Evolutionary conservation across 2,797 vertebrate genomes (phyloP).

Genomic region (Onychomys arenicola): DNA sequence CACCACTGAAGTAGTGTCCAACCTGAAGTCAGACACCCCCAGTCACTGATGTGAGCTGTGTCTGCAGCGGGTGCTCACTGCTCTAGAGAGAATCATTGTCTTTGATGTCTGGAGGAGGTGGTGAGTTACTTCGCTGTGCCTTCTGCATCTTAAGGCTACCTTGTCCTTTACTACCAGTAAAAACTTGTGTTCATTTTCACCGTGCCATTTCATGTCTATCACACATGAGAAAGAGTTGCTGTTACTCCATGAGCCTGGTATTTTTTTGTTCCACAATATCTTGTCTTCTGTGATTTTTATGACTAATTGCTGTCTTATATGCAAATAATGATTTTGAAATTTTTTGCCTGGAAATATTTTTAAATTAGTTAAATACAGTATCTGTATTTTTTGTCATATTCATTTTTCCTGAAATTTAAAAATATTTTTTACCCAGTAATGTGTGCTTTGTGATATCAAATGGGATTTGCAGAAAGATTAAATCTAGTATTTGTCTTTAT

Average conservation of each 20-base stretch:
- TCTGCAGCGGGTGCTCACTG: conserved; percentile 30
- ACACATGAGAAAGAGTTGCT: background rate
- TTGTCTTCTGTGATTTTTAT: conserved; percentile 43
- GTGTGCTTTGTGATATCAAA: conserved; percentile 59
- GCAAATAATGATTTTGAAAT: conserved; percentile 28
- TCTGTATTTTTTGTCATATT: background rate
- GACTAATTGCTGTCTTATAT: background rate
- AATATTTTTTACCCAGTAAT: background rate
- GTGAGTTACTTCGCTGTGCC: background rate
- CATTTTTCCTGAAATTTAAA: conserved; percentile 52
- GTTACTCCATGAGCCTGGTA: conserved; percentile 1
- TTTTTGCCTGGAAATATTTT: conserved; percentile 36
- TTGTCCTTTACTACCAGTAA: background rate
- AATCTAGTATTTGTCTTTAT: conserved; percentile 55
- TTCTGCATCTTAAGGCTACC: conserved; percentile 36
- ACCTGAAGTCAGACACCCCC: background rate
- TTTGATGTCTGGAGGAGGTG: conserved; percentile 53
- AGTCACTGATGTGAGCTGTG: background rate
- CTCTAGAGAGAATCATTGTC: background rate
- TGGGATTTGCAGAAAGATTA: conserved; percentile 19
- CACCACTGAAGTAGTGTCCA: conserved; percentile 91
- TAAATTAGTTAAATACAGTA: conserved; percentile 25
- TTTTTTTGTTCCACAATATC: conserved; percentile 34
- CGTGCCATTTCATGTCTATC: background rate
- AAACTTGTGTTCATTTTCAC: conserved; percentile 24